Evolutionary conservation across 2,797 vertebrate genomes (phyloP).

Genomic region (Peromyscus attwateri): DNA sequence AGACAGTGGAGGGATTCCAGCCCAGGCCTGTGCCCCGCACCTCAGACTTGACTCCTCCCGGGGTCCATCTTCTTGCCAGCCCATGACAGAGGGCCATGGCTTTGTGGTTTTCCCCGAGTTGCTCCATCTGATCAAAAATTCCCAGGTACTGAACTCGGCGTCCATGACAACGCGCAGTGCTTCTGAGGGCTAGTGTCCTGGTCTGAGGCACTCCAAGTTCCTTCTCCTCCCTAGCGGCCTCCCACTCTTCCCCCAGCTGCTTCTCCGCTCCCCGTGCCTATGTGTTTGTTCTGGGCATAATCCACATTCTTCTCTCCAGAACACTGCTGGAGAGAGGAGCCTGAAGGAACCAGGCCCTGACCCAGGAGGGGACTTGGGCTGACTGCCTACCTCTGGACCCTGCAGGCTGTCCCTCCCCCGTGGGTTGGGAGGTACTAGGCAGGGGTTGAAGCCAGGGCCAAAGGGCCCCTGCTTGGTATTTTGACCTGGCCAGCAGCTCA

Average conservation of each 20-base stretch:
- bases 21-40: background rate
- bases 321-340: conserved; percentile 60
- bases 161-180: background rate
- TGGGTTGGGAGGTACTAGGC: background rate
- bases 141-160: background rate
- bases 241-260: background rate
- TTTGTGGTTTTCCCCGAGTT: background rate
- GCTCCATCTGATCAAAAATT: background rate
- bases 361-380: conserved; percentile 45
- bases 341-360: conserved; percentile 46
- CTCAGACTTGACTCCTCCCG: background rate
- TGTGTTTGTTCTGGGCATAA: conserved; percentile 77
- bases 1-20: background rate
- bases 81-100: background rate
- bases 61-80: background rate
- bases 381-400: background rate
- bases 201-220: background rate
- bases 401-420: background rate
- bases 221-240: background rate
- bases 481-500: background rate
- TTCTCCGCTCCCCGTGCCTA: conserved; percentile 31
- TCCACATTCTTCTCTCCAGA: conserved; percentile 74
- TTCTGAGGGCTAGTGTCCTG: background rate
- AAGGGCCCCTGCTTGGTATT: background rate
- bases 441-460: background rate